These are phyloP conservation scores for Caradrina clavipalpis DNA, from an alignment of 2,888 invertebrate genomes.

Conservation along the genomic window DNA sequence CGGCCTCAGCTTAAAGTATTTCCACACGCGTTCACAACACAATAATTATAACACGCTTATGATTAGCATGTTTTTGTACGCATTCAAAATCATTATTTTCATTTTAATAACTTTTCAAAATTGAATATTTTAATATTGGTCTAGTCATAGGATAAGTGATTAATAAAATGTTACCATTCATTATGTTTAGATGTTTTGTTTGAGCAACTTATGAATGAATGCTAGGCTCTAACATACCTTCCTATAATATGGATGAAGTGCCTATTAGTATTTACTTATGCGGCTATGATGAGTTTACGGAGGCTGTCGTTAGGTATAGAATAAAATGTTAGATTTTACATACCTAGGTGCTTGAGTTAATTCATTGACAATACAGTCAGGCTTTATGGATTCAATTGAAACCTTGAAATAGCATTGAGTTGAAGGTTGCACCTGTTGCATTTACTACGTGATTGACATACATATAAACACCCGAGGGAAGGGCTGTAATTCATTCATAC, in stretches of 20 bases:
- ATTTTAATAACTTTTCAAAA: constrained; percentile 34
- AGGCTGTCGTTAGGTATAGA: constrained; percentile 13
- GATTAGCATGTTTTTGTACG: constrained; percentile 36
- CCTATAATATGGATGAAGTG: constrained; percentile 28
- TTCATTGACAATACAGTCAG: constrained; percentile 2
- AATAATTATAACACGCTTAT: constrained; percentile 22
- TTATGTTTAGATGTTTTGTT: constrained; percentile 32
- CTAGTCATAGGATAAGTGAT: constrained; percentile 67
- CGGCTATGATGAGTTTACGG: constrained; percentile 26
- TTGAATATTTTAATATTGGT: constrained; percentile 45
- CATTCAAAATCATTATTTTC: constrained; percentile 24
- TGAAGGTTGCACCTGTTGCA: not conserved
- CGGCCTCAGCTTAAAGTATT: constrained; percentile 4
- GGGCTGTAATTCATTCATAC: not conserved
- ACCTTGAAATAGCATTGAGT: constrained; percentile 11
- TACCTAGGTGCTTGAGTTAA: not conserved
- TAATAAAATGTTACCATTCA: constrained; percentile 34
- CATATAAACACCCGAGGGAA: not conserved
- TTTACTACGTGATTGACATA: not conserved
- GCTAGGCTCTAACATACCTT: constrained; percentile 26
- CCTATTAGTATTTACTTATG: constrained; percentile 22
- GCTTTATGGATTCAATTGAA: not conserved
- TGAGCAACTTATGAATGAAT: constrained; percentile 32
- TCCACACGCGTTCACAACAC: constrained; percentile 31
- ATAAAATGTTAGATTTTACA: not conserved